Percentiles rank a stretch among this genome's conserved stretches.
Conservation (phyloP, 2,113 vertebrate genomes). For the Orientallactaga bullata region DNA sequence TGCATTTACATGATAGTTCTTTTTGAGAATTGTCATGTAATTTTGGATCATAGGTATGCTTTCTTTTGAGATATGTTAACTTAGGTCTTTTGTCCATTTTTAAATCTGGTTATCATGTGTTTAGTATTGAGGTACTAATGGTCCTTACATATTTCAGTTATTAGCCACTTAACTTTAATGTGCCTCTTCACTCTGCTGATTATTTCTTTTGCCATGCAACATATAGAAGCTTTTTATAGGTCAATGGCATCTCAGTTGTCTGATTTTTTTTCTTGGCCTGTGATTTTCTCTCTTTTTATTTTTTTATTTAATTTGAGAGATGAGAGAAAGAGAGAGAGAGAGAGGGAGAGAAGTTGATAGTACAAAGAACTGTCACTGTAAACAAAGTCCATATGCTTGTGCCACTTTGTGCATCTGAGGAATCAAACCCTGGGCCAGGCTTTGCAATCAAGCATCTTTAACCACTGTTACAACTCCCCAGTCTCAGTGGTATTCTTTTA, state of each 20-base stretch:
- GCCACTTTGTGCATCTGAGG: too few relatives aligned
- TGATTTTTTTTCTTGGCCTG: not conserved
- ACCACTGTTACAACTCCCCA: too few relatives aligned
- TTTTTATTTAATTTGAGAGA: too few relatives aligned
- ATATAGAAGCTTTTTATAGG: not conserved
- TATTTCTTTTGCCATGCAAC: not conserved
- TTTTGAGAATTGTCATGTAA: not conserved
- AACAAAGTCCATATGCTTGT: too few relatives aligned
- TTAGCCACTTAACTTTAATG: not conserved
- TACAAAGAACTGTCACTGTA: too few relatives aligned
- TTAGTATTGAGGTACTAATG: not conserved
- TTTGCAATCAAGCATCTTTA: too few relatives aligned
- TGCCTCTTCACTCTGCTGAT: not conserved
- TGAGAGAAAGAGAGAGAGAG: too few relatives aligned
- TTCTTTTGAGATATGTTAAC: not conserved
- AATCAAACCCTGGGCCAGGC: too few relatives aligned
- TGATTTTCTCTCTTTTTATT: not conserved
- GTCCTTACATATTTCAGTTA: not conserved
- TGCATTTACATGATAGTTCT: not conserved
- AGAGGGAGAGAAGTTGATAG: too few relatives aligned
- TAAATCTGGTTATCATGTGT: not conserved
- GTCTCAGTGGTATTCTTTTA: too few relatives aligned
- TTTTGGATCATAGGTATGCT: not conserved
- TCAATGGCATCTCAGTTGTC: not conserved
- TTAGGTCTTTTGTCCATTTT: not conserved